Base-by-base conservation (phyloP, 2,113 vertebrate species). In the Murina feae region DNA sequence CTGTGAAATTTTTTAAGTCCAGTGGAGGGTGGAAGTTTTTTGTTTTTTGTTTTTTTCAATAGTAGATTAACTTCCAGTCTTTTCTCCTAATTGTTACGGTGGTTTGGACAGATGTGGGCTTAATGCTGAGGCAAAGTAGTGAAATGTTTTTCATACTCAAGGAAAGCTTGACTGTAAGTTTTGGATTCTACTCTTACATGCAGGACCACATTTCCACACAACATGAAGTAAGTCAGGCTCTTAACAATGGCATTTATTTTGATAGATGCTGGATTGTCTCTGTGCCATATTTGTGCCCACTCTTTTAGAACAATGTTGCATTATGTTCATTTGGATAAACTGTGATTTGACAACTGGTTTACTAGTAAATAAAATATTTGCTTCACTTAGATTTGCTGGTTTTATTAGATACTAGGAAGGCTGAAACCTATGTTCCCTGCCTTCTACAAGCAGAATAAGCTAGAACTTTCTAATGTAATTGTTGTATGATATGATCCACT, bases 261-360 rank as follows among this genome's bases (percentile, higher is more conserved):
- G 96, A 39, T 94, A 94, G 93, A 71, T 91, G 44, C 90, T 85
- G 84, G 89, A 87, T 94, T 89, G 86, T 89, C 86, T 96, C 91
- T 63, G 39, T 94, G 96, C 94, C 95, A 47, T 96, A 68, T 74
- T 53, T 94, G 63, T 96, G 93, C 96, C 93, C 96, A 84, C 84
- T 95, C 75, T 95, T 93, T 92, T 87, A 96, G 90, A 96, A 96
- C 93, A 82, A 39, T 96, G 86, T 98, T 91, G 92, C 95, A 93
- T 97, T 97, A 90, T 97, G 95, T 96, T 96, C 92, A 55, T 95
- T 96, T 97, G 97, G 93, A 89, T 96, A 97, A 95, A 94, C 20
- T 97, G 97, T 98, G 95, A 95, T 98, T 94, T 97, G 89, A 97
- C 90, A 96, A 72, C 63, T 90, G 94, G 94, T 97, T 97, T 96